Percentiles rank a stretch among this genome's conserved stretches.
These are phyloP conservation scores for Drosophila rhopaloa DNA, from an alignment of 1,140 invertebrate species.

Conservation along the genomic window DNA sequence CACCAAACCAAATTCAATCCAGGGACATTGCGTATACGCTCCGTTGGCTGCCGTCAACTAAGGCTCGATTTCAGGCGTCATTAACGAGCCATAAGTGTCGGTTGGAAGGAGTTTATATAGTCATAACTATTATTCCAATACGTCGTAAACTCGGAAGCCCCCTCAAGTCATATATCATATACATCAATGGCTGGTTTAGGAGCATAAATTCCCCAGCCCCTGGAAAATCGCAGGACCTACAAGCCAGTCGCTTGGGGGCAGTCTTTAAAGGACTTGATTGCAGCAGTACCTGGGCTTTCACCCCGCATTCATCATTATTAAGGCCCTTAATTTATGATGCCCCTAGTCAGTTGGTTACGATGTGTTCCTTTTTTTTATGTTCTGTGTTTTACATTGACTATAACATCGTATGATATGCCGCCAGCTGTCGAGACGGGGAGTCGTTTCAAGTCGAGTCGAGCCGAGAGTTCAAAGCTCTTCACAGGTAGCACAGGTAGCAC, in stretches of 20 bases:
- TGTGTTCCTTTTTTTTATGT: constrained; percentile 59
- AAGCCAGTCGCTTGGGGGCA: constrained; percentile 32
- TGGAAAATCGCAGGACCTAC: constrained; percentile 14
- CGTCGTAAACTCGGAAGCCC: constrained; percentile 22
- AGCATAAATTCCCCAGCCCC: constrained; percentile 4
- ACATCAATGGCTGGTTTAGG: constrained; percentile 6
- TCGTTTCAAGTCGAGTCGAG: constrained; percentile 21
- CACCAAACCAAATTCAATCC: background rate
- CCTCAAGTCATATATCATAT: constrained; percentile 3
- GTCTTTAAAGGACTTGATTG: constrained; percentile 43
- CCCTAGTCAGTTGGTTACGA: constrained; percentile 63
- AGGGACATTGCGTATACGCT: constrained; percentile 30
- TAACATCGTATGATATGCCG: constrained; percentile 68
- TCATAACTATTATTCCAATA: constrained; percentile 41
- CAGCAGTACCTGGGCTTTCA: constrained; percentile 2
- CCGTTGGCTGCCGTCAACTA: constrained; percentile 1
- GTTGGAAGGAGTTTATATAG: constrained; percentile 21
- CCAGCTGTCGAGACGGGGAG: constrained; percentile 47
- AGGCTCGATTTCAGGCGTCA: constrained; percentile 12
- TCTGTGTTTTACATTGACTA: constrained; percentile 79
- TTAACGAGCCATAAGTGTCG: background rate
- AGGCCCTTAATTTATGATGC: constrained; percentile 76
- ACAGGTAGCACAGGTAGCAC: constrained; percentile 22
- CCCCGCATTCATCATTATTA: constrained; percentile 76
- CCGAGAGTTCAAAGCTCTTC: constrained; percentile 66